A percentile compares a stretch with the other conserved stretches of the same genome.
phyloP scores from a whole-genome alignment of 2,113 vertebrate species.

The Buteo buteo region DNA sequence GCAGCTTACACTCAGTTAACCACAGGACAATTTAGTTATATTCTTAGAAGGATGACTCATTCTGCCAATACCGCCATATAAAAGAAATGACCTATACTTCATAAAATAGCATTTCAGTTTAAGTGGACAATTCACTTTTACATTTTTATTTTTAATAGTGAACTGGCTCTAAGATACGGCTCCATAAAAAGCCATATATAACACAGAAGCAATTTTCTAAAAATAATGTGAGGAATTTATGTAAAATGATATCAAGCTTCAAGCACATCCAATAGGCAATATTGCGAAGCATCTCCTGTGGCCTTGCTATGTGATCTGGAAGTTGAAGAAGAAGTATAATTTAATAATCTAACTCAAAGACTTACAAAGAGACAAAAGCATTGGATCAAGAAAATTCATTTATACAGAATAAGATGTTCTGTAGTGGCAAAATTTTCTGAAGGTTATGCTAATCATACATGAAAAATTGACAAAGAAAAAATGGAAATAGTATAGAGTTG shows the following conservation, averaged over 20 bases:
- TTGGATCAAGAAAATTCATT: neutral
- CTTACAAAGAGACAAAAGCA: neutral
- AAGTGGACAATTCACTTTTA: conserved; percentile 36
- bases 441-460: neutral
- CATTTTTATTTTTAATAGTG: conserved; percentile 30
- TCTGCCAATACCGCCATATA: neutral
- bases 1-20: neutral
- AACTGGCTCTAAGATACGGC: neutral
- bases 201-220: conserved; percentile 32
- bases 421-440: neutral
- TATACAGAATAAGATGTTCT: conserved; percentile 12
- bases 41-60: conserved; percentile 32
- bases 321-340: conserved; percentile 1
- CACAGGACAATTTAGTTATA: neutral
- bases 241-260: neutral
- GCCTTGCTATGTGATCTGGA: conserved; percentile 26
- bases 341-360: conserved; percentile 31
- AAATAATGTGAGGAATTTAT: conserved; percentile 25
- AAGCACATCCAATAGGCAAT: neutral
- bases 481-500: neutral
- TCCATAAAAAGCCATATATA: conserved; percentile 31
- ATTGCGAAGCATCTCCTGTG: neutral
- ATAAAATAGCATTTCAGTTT: conserved; percentile 39
- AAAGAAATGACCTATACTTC: conserved; percentile 11
- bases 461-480: neutral